Evolutionary conservation across 2,797 vertebrate genomes (phyloP).

Genomic region (Ispidina picta): DNA sequence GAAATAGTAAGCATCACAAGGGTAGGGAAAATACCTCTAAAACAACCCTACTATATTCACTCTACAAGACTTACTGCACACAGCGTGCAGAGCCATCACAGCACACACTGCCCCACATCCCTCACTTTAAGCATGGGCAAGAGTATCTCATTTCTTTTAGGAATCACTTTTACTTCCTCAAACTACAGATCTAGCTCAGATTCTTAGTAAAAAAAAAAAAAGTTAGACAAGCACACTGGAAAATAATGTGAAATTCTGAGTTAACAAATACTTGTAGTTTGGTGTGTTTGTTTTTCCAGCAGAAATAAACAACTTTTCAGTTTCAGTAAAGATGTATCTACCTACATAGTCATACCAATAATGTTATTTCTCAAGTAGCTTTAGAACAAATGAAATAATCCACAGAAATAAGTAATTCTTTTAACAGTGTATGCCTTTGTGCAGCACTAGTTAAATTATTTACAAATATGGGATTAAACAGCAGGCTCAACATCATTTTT

Average conservation of each 20-base stretch:
- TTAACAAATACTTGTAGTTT: neutral
- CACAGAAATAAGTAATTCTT: neutral
- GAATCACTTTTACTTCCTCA: neutral
- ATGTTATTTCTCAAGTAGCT: neutral
- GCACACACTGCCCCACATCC: neutral
- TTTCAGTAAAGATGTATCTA: neutral
- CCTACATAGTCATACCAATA: neutral
- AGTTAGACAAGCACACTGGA: neutral
- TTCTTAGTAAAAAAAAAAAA: neutral
- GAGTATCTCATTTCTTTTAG: neutral
- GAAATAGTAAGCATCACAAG: neutral
- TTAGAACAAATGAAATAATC: neutral
- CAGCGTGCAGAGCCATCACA: accelerated
- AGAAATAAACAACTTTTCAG: neutral
- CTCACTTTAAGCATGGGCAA: neutral
- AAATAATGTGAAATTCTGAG: neutral
- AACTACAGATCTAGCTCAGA: neutral
- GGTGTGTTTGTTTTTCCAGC: neutral
- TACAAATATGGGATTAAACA: neutral
- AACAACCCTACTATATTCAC: neutral
- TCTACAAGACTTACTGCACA: neutral
- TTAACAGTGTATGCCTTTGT: neutral
- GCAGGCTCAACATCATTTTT: neutral
- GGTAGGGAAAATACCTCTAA: neutral
- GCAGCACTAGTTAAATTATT: neutral